Conservation (phyloP, 2,888 invertebrate genomes). For the Eupithecia centaureata region DNA sequence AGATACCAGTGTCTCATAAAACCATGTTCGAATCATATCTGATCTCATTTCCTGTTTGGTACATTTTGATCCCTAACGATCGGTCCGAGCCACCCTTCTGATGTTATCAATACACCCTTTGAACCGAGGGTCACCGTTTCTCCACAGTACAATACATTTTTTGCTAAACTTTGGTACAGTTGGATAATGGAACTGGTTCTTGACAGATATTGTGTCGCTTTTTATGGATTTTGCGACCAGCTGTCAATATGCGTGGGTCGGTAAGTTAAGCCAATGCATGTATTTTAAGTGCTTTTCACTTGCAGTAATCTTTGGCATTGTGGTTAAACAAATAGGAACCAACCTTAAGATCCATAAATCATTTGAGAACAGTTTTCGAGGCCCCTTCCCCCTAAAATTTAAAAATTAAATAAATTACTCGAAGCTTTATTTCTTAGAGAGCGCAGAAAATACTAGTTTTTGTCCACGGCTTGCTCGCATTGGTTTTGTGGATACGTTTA, state of each 20-base stretch:
- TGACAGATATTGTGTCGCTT: background rate
- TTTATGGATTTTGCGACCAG: background rate
- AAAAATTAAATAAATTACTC: no score
- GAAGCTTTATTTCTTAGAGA: no score
- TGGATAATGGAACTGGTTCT: background rate
- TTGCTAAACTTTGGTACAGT: background rate
- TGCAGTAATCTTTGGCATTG: no score
- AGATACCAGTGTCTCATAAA: constrained; percentile 26
- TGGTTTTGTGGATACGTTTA: no score
- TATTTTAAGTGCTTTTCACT: no score
- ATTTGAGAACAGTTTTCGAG: no score
- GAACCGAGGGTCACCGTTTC: constrained; percentile 27
- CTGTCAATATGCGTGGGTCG: background rate
- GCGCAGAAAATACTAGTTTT: no score
- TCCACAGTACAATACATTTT: constrained; percentile 2
- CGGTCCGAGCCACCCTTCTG: constrained; percentile 27
- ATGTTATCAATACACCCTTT: constrained; percentile 32
- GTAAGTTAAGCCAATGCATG: no score
- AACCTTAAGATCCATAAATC: no score
- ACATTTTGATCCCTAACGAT: constrained; percentile 22
- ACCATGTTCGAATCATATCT: constrained; percentile 26
- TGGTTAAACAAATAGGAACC: no score
- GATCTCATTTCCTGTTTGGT: constrained; percentile 24
- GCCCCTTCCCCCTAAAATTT: no score
- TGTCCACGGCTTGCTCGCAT: no score